These are phyloP conservation scores for Exephanes ischioxanthus DNA, from an alignment of 2,888 invertebrate species.

Conservation along the genomic window DNA sequence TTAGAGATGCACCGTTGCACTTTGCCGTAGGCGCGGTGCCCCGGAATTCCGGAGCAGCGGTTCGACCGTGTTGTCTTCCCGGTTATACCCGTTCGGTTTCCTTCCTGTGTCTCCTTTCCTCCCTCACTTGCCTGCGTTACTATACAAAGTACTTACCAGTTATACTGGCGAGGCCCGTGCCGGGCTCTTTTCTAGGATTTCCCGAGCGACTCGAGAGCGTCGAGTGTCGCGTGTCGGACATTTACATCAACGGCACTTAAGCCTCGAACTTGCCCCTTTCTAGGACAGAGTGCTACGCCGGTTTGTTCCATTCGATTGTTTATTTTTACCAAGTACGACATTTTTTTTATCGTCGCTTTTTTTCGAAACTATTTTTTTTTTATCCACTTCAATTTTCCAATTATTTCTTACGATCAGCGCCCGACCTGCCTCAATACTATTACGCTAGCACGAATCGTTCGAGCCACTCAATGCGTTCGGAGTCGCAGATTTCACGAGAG, in stretches of 20 bases:
- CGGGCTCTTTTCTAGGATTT: constrained; percentile 28
- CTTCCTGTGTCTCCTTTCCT: constrained; percentile 22
- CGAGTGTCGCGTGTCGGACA: constrained; percentile 18
- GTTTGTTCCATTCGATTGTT: neutral
- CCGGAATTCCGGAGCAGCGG: constrained; percentile 58
- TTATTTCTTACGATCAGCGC: constrained; percentile 3
- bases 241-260: constrained; percentile 33
- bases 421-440: constrained; percentile 65
- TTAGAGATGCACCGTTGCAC: constrained; percentile 56
- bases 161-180: constrained; percentile 13
- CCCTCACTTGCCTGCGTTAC: constrained; percentile 8
- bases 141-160: constrained; percentile 46
- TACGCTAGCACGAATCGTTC: constrained; percentile 43
- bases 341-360: neutral
- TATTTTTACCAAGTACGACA: neutral
- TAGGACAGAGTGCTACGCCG: neutral
- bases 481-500: constrained; percentile 53
- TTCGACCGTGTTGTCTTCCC: constrained; percentile 16
- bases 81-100: constrained; percentile 37
- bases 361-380: neutral
- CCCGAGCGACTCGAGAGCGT: constrained; percentile 49
- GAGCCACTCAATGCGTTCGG: constrained; percentile 31
- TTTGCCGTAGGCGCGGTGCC: constrained; percentile 49
- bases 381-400: neutral
- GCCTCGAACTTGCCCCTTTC: neutral